Base-by-base conservation (phyloP, 2,888 invertebrate genomes). In the Spatulosminthurus flaviceps region DNA sequence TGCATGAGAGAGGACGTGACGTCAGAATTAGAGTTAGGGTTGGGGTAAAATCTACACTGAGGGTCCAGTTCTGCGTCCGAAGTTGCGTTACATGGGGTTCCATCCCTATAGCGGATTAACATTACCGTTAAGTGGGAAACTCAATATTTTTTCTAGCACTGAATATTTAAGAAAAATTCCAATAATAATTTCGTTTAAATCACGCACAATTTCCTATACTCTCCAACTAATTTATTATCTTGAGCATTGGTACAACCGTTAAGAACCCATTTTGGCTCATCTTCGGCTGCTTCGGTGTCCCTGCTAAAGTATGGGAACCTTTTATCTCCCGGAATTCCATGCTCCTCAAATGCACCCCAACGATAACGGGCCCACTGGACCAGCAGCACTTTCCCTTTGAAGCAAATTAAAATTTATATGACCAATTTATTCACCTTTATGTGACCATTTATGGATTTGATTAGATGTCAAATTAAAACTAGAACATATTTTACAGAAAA, bases 331-430 rank as follows among this genome's bases (percentile, higher is more conserved):
- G 82, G 81, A 72, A 70, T 80, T 29, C 83, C 84, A 67, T 83
- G 83, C 61, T 84, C 84, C 69, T 84, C 84, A 81, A 80, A 81
- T 16, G 82, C 81, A 2, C 84, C 84, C n/a, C 67, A 84, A 7
- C 84, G 79, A 26, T 81, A 82, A 4, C 83, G 71, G 13, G 83
- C 83, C 82, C 82, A 83, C 13, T 76, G 41, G 61, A 81, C 81
- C 2, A 82, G 74, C 26, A 83, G 64, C 11, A 81, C 75, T 79
- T 83, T 82, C 1, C 60, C 82, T 83, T 4, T 34, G 34, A 34
- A n/a, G n/a, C n/a, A n/a, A n/a, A n/a, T n/a, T n/a, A n/a, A n/a
- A n/a, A n/a, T n/a, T 34, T 34, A 34, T 34, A 34, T 7, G 9
- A 34, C 34, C 4, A 34, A 34, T 34, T 4, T 9, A 7, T 34